Base-by-base conservation (phyloP, 2,797 vertebrate species). In the Diplodus puntazzo region DNA sequence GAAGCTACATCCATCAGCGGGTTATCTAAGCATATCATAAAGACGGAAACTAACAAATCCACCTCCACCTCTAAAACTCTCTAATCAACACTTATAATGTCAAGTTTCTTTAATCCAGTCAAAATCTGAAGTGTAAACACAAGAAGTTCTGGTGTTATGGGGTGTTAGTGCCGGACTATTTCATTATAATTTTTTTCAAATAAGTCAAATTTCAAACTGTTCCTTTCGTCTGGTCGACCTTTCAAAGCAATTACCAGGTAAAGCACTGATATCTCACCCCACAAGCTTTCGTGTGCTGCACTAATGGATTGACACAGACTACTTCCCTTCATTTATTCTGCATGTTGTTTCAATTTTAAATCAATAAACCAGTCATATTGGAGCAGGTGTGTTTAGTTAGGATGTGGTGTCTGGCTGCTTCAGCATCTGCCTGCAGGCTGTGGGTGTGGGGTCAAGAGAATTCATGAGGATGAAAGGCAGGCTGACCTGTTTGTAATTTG, bases 351-450 rank as follows among this genome's bases (percentile, higher is more conserved):
- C 12, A 57, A 65, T 70, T 61, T 55, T 68, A 20, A 67, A 53
- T 52, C 14, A 75, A 69, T 72, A 69, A 77, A 46, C 10, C 27
- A 43, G 68, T 68, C 30, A 4, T 75, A 39, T 64, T 77, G 34
- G 54, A 75, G 76, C 87, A 92, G 91, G 87, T 90, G 80, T 89
- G 82, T 92, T 89, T 84, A 61, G 17, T 83, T 73, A 85, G 75
- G 83, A 84, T 71, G 86, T 75, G 77, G 63, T 77, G 73, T 84
- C 73, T 62, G 50, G 55, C 57, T 54, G 73, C 81, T 83, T 89
- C 79, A 81, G 75, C 30, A 4, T 80, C 68, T 77, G 84, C 63
- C 87, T 84, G 68, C 73, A 81, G 69, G 78, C 73, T 67, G 54
- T 62, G 69, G 65, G 39, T 23, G 74, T 45, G 67, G 57, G 60